phyloP scores from a whole-genome alignment of 53 echinoderm and acorn worm genomes.

The Henricia sp. region DNA sequence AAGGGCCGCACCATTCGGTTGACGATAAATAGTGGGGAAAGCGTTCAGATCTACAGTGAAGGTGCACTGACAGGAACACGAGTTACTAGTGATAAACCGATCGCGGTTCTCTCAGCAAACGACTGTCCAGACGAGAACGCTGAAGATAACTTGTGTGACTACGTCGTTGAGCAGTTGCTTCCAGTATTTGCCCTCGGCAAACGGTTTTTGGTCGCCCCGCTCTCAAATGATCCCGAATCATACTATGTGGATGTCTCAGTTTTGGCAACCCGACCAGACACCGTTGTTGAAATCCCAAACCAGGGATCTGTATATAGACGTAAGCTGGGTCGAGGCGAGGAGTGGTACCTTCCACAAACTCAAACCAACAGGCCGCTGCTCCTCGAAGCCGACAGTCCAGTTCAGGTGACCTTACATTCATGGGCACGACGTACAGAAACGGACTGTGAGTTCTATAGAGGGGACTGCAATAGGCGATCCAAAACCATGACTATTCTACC shows the following conservation, averaged over 20 bases:
- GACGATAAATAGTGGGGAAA: background rate
- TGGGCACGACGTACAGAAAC: background rate
- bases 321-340: conserved; percentile 30
- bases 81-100: conserved; percentile 36
- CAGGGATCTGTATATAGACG: background rate
- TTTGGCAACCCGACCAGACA: conserved; percentile 7
- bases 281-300: conserved; percentile 13
- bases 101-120: conserved; percentile 7
- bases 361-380: background rate
- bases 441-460: background rate
- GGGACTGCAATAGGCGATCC: background rate
- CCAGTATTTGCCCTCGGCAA: conserved; percentile 30
- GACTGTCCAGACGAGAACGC: background rate
- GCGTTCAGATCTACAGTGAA: conserved; percentile 23
- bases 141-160: background rate
- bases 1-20: conserved; percentile 5
- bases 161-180: conserved; percentile 21
- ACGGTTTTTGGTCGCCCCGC: conserved; percentile 18
- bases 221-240: background rate
- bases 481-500: conserved; percentile 18
- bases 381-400: conserved; percentile 26
- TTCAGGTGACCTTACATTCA: conserved; percentile 23
- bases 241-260: background rate
- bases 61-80: conserved; percentile 12
- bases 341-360: background rate